phyloP scores from a whole-genome alignment of 2,113 vertebrate species.

The Neomonachus schauinslandi region DNA sequence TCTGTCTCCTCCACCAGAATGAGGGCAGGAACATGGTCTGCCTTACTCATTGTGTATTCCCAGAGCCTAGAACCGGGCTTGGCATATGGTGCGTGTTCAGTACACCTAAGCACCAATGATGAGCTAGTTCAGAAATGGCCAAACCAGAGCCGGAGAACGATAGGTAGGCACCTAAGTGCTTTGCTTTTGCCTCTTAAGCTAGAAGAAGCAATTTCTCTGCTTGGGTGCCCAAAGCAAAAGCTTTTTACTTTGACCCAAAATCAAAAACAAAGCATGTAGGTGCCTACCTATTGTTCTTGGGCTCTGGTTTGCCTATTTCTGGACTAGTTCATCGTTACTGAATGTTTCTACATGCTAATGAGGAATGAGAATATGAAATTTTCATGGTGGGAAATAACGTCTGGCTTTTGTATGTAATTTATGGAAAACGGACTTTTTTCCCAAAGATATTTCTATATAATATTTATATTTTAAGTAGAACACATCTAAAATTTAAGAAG shows the following conservation, averaged over 20 bases:
- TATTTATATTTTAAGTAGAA: not conserved
- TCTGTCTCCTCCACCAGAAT: not conserved
- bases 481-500: not conserved
- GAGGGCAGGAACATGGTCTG: not conserved
- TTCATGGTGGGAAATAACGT: not conserved
- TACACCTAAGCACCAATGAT: not conserved
- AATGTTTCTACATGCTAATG: not conserved
- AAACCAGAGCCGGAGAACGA: not conserved
- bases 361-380: not conserved
- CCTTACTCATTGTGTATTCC: not conserved
- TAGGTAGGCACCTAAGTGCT: not conserved
- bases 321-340: not conserved
- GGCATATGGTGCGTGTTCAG: not conserved
- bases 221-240: not conserved
- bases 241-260: not conserved
- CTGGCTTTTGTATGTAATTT: not conserved
- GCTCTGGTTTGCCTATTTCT: not conserved
- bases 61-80: not conserved
- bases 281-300: not conserved
- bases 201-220: not conserved
- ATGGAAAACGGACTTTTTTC: slow-evolving; percentile 8
- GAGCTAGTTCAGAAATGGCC: not conserved
- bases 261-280: not conserved
- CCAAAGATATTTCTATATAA: not conserved
- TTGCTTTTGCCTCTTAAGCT: not conserved